These are phyloP conservation scores for Cricetomys ansorgei DNA, from an alignment of 2,113 vertebrate genomes.

Conservation along the genomic window DNA sequence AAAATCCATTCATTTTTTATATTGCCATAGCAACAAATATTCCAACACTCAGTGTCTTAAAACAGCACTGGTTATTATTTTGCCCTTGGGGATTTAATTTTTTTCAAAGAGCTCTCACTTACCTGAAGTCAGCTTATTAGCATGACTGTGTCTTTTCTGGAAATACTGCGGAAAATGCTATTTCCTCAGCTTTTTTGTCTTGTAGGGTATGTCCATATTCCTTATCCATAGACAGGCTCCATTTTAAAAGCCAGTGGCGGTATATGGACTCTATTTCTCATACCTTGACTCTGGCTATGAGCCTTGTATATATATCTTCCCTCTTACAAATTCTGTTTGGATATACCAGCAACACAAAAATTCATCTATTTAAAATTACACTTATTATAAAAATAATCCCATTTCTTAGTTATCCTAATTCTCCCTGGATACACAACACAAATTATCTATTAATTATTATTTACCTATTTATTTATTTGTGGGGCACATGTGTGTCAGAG, in stretches of 20 bases:
- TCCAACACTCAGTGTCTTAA: neutral
- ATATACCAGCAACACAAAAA: neutral
- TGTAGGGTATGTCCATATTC: neutral
- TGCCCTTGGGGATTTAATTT: neutral
- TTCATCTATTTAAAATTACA: neutral
- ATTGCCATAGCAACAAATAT: neutral
- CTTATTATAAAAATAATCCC: neutral
- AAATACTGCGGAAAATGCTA: neutral
- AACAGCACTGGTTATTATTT: neutral
- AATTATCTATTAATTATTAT: neutral
- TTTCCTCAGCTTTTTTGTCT: neutral
- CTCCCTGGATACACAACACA: neutral
- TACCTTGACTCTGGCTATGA: neutral
- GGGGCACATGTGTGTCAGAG: neutral
- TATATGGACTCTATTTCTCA: neutral
- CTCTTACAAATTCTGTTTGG: neutral
- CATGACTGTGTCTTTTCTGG: neutral
- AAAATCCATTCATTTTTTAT: neutral
- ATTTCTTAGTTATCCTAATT: neutral
- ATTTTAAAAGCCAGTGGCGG: too few species aligned
- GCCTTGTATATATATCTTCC: neutral
- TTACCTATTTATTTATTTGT: neutral
- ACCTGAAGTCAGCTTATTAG: neutral
- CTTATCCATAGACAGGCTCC: neutral
- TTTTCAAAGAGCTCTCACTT: neutral